Conservation (phyloP, 1,140 invertebrate genomes). For the Dendrolimus punctatus region DNA sequence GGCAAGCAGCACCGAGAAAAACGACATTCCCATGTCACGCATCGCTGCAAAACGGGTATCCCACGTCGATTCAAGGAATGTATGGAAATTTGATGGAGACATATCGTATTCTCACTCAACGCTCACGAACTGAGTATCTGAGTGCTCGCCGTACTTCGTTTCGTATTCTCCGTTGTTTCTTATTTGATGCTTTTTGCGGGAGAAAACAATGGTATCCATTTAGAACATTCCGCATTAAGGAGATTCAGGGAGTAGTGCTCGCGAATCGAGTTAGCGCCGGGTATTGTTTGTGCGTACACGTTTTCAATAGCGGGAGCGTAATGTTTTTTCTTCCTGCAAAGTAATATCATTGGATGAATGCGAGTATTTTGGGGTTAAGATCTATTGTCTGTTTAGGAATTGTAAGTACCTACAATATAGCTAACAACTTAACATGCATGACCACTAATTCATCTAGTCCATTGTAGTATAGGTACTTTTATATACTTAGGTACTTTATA, state of each 20-base stretch:
- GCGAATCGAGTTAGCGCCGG: slow-evolving; percentile 21
- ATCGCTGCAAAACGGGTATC: slow-evolving; percentile 27
- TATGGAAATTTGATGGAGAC: slow-evolving; percentile 58
- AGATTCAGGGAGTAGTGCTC: slow-evolving; percentile 26
- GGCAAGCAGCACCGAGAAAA: too few relatives aligned
- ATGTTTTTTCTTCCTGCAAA: not conserved
- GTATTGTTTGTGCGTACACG: slow-evolving; percentile 7
- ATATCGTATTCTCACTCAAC: slow-evolving; percentile 42
- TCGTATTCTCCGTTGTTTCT: slow-evolving; percentile 30
- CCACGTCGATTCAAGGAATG: slow-evolving; percentile 33
- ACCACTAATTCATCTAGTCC: too few relatives aligned
- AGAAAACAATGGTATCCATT: slow-evolving; percentile 50
- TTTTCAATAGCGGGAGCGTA: not conserved
- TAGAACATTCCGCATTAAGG: slow-evolving; percentile 38
- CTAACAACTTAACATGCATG: too few relatives aligned
- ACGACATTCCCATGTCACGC: slow-evolving; percentile 7
- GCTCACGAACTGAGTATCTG: slow-evolving; percentile 16
- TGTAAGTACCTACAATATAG: too few relatives aligned
- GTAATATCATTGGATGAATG: not conserved
- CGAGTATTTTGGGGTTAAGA: too few relatives aligned
- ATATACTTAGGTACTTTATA: too few relatives aligned
- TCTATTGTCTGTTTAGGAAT: too few relatives aligned
- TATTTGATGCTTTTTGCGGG: slow-evolving; percentile 45
- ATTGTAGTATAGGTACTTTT: too few relatives aligned
- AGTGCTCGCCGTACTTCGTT: slow-evolving; percentile 36